A percentile compares a stretch with the other conserved stretches of the same genome.
These are phyloP conservation scores for Musca domestica DNA, from an alignment of 1,140 invertebrate genomes.

Conservation along the genomic window DNA sequence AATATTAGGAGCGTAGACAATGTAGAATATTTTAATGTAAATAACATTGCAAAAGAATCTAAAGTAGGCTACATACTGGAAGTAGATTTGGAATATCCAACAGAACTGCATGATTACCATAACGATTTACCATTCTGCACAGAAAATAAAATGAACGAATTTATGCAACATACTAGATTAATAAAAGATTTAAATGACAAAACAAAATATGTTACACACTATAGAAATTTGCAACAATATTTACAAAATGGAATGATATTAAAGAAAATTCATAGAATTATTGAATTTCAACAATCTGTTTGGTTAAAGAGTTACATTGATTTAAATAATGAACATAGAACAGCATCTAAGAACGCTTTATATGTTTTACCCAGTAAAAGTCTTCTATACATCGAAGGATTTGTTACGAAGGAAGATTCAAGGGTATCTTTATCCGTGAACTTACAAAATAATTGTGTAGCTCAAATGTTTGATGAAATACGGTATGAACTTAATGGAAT, in stretches of 20 bases:
- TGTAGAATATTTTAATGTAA: constrained; percentile 43
- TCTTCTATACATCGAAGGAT: constrained; percentile 45
- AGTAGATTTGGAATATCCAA: constrained; percentile 48
- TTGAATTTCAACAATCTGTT: constrained; percentile 57
- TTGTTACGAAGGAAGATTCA: constrained; percentile 31
- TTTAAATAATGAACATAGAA: no score
- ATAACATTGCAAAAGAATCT: constrained; percentile 45
- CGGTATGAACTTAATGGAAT: constrained; percentile 54
- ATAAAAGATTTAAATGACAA: constrained; percentile 46
- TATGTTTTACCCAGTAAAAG: constrained; percentile 42
- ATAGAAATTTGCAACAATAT: constrained; percentile 56
- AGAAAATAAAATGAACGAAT: constrained; percentile 36
- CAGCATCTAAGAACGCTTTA: constrained; percentile 51
- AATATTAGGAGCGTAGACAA: constrained; percentile 54
- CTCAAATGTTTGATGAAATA: constrained; percentile 54
- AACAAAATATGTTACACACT: constrained; percentile 57
- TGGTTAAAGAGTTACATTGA: no score
- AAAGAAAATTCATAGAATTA: constrained; percentile 56
- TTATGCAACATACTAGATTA: constrained; percentile 41
- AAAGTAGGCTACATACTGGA: constrained; percentile 58
- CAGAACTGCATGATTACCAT: constrained; percentile 57
- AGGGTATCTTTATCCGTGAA: constrained; percentile 13
- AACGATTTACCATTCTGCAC: constrained; percentile 57
- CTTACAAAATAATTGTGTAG: constrained; percentile 50
- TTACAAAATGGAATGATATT: constrained; percentile 54